Percentiles rank a stretch among this genome's conserved stretches.
Evolutionary conservation across 1,140 invertebrate species (phyloP).

Genomic region (Drosophila mauritiana): DNA sequence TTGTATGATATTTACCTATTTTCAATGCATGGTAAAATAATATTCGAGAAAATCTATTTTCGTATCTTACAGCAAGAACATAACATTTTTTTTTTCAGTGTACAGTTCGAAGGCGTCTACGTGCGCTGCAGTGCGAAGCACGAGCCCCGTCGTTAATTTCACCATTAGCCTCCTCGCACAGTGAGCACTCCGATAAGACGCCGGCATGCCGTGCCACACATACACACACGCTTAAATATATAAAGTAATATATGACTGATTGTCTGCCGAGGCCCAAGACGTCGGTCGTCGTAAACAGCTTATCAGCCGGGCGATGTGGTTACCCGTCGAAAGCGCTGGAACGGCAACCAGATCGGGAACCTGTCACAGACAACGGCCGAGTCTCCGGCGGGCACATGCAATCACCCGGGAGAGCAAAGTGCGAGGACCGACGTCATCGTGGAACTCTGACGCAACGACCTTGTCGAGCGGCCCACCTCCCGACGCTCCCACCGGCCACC

Average conservation of each 20-base stretch:
- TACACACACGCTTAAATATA: slow-evolving; percentile 2
- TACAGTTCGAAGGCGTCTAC: slow-evolving; percentile 48
- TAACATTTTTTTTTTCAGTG: slow-evolving; percentile 7
- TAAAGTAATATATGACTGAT: slow-evolving; percentile 66
- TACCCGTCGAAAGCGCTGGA: slow-evolving; percentile 47
- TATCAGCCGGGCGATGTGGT: slow-evolving; percentile 53
- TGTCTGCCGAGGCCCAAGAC: slow-evolving; percentile 57
- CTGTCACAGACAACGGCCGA: slow-evolving; percentile 15
- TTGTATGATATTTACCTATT: too few species aligned
- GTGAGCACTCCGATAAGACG: slow-evolving; percentile 54
- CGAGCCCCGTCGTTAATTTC: slow-evolving; percentile 47
- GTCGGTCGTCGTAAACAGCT: slow-evolving; percentile 36
- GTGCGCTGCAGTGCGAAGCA: slow-evolving; percentile 56
- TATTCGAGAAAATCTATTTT: too few species aligned
- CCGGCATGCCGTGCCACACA: slow-evolving; percentile 17
- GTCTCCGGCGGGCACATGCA: slow-evolving; percentile 8
- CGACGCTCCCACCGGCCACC: slow-evolving; percentile 11
- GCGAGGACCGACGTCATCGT: slow-evolving; percentile 54
- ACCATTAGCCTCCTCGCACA: slow-evolving; percentile 50
- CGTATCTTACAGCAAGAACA: background rate
- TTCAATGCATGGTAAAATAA: too few species aligned
- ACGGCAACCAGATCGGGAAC: slow-evolving; percentile 25
- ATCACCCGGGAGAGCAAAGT: slow-evolving; percentile 51
- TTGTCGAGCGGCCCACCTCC: slow-evolving; percentile 22
- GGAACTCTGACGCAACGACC: slow-evolving; percentile 55